Conservation (phyloP, 2,797 vertebrate species). For the Artibeus jamaicensis region DNA sequence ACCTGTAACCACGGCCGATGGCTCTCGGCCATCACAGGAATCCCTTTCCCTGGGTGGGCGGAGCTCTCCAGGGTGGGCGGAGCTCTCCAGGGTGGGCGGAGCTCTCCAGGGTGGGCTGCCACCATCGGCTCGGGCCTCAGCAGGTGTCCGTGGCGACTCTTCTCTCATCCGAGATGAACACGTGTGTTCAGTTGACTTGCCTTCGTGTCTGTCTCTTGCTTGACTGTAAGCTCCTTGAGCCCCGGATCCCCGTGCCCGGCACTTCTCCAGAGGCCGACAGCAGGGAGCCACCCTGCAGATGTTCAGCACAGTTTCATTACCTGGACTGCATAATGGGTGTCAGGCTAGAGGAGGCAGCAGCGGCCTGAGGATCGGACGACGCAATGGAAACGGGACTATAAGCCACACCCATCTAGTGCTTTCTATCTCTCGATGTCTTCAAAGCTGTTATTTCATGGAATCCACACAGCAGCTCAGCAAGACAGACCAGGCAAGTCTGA, state of each 20-base stretch:
- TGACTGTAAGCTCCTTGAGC: no score
- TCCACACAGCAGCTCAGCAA: neutral
- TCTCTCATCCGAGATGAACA: neutral
- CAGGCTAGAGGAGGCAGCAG: neutral
- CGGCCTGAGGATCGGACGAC: neutral
- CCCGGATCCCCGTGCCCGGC: fast-evolving
- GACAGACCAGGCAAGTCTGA: neutral
- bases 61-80: neutral
- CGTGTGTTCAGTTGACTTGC: neutral
- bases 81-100: neutral
- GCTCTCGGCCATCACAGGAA: neutral
- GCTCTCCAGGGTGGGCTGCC: neutral
- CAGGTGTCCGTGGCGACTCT: fast-evolving
- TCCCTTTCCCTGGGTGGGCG: neutral
- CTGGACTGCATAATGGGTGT: neutral
- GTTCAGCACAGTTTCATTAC: fast-evolving
- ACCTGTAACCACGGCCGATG: no score
- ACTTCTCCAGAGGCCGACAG: neutral
- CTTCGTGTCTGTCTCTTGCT: neutral
- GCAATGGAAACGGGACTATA: no score
- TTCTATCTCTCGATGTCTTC: neutral
- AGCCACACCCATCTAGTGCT: neutral
- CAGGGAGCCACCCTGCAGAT: fast-evolving
- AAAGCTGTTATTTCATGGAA: neutral
- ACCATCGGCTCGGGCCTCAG: neutral